Base-by-base conservation (phyloP, 2,888 invertebrate genomes). In the Dryomyza anilis region DNA sequence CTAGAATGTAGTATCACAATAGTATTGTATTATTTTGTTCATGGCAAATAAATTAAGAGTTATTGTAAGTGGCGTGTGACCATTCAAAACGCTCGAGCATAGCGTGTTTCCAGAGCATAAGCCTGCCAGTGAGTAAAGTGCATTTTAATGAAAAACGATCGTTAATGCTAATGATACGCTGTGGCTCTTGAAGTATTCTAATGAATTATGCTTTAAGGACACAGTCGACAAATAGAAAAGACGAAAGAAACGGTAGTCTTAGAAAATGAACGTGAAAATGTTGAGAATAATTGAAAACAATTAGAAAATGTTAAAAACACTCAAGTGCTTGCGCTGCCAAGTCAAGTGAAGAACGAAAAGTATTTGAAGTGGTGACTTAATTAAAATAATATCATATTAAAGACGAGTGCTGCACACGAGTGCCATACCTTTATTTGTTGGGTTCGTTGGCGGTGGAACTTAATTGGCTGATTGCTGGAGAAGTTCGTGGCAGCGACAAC, bases 231-330 rank as follows among this genome's bases (percentile, higher is more conserved):
- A 23, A 50, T 14, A 50, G 25, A 23, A 23, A 25, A 46, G 16
- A 19, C 16, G 19, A 33, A 39, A 33, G 19, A 30, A 10, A 33
- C 23, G 21, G 36, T 36, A 19, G 21, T 16, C 33, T 36, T 36
- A 55, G 36, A 7, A 6, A 4, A 36, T 36, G 33, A 21, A n/a
- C n/a, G n/a, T n/a, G n/a, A 16, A 52, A 50, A 55, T 36, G 36
- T 23, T 10, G 19, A 12, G 6, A 55, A 55, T 55, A 55, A 55
- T 33, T 55, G 55, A 55, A 21, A 30, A 36, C 23, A 33, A 55
- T 50, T 50, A 10, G 7, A n/a, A 55, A 10, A 33, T 7, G 23
- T 21, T 10, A 10, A 12, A 19, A 50, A 21, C 21, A 10, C 14
- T 19, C 16, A n/a, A n/a, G n/a, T n/a, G n/a, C n/a, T n/a, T n/a